Evolutionary conservation across 2,113 vertebrate species (phyloP).

Genomic region (Gymnocephalus cernua): DNA sequence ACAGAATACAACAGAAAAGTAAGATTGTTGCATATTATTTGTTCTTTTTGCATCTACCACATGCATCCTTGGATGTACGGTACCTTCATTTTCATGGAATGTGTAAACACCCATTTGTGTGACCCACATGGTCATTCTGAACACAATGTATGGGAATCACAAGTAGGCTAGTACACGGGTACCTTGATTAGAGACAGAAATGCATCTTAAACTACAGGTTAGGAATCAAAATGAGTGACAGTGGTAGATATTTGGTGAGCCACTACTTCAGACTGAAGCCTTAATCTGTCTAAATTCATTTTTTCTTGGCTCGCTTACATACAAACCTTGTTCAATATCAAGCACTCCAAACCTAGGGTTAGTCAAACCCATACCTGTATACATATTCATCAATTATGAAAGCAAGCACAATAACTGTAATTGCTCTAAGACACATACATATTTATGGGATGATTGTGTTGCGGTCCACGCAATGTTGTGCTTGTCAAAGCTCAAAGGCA

Average conservation of each 20-base stretch:
- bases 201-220: constrained; percentile 15
- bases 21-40: constrained; percentile 74
- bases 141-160: constrained; percentile 18
- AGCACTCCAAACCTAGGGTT: constrained; percentile 13
- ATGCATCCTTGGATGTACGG: constrained; percentile 33
- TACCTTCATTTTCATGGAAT: constrained; percentile 44
- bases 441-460: constrained; percentile 73
- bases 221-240: constrained; percentile 24
- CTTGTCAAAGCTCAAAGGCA: constrained; percentile 73
- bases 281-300: constrained; percentile 4
- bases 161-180: constrained; percentile 4
- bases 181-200: constrained; percentile 5
- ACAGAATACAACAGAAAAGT: constrained; percentile 77
- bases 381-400: constrained; percentile 69
- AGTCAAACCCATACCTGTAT: constrained; percentile 56
- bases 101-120: constrained; percentile 19
- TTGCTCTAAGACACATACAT: constrained; percentile 72
- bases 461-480: constrained; percentile 65
- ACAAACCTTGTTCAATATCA: constrained; percentile 20
- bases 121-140: constrained; percentile 43
- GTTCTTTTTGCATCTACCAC: constrained; percentile 68
- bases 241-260: constrained; percentile 10
- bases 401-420: constrained; percentile 66
- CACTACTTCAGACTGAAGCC: constrained; percentile 2
- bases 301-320: not conserved